Evolutionary conservation across 2,888 invertebrate species (phyloP), one percentile per base, ranked within the genome.

Genomic region (Monochamus alternatus): DNA sequence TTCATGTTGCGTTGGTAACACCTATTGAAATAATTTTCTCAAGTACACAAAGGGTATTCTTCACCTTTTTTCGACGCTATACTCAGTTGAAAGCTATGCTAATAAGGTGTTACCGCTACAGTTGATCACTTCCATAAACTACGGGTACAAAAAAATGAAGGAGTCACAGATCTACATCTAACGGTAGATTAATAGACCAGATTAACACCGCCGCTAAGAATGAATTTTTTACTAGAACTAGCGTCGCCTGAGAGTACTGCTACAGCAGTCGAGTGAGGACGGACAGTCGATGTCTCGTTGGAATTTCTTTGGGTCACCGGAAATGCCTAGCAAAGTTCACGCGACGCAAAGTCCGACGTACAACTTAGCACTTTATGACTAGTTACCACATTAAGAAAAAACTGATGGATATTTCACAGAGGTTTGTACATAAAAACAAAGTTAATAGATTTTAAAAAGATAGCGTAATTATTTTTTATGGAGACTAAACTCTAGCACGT

Each of bases 261-360:
- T 22, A 22, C 22, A 1, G 55, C 55, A 55, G 14, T 55, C 22
- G 44, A 47, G 47, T 38, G 47, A 64, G 10, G 32, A 52, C 66
- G 32, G 52, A 66, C 66, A 52, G 64, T 44, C 44, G 64, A 14
- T 30, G 43, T 31, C 32, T 30, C 52, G 52, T 32, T 30, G 66
- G 66, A 52, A 66, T 66, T 30, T 66, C 66, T 66, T 30, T 32
- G 51, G 52, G 51, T 66, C 66, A 38, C 66, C 66, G 66, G 66
- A 66, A 66, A 52, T 55, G 66, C 66, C 22, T 32, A 32, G 66
- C 66, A n/a, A 22, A 51, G 66, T 52, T 66, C 66, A 66, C 52
- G 52, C 32, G 52, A n/a, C 66, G 52, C 66, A n/a, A 55, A 52
- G 66, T 52, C 14, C 38, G 38, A 38, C 38, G 0, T 38, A 38